A percentile compares a stretch with the other conserved stretches of the same genome.
phyloP scores from a whole-genome alignment of 1,140 invertebrate genomes.

The Brachionus rotundiformis region DNA sequence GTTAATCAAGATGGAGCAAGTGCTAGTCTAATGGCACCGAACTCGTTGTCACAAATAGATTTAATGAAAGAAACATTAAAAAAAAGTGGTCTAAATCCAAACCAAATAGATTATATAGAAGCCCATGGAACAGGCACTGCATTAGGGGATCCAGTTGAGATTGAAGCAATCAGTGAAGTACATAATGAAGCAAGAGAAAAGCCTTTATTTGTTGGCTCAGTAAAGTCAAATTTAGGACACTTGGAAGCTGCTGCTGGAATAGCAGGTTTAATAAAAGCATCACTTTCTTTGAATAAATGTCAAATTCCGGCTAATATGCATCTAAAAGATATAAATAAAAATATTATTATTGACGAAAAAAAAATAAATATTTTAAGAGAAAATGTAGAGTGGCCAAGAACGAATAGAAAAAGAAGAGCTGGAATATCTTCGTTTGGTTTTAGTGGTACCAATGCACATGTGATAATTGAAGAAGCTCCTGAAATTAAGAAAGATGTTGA shows the following conservation, averaged over 20 bases:
- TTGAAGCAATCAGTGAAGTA: not conserved
- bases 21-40: not conserved
- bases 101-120: conserved; percentile 1
- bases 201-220: not conserved
- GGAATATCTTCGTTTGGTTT: not conserved
- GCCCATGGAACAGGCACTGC: conserved; percentile 27
- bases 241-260: conserved; percentile 6
- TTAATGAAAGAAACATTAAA: not conserved
- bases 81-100: not conserved
- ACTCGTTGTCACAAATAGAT: not conserved
- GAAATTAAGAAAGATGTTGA: not conserved
- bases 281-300: not conserved
- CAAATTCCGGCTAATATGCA: not conserved
- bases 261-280: conserved; percentile 9
- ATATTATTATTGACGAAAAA: not conserved
- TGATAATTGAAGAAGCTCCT: not conserved
- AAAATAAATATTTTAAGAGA: not conserved
- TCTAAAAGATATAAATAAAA: not conserved
- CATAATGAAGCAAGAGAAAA: not conserved
- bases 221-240: conserved; percentile 40
- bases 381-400: not conserved
- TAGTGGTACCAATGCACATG: not conserved
- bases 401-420: not conserved
- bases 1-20: conserved; percentile 6
- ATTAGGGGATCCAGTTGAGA: not conserved